Conservation (phyloP, 2,888 invertebrate genomes). For the Tiliacea citrago region DNA sequence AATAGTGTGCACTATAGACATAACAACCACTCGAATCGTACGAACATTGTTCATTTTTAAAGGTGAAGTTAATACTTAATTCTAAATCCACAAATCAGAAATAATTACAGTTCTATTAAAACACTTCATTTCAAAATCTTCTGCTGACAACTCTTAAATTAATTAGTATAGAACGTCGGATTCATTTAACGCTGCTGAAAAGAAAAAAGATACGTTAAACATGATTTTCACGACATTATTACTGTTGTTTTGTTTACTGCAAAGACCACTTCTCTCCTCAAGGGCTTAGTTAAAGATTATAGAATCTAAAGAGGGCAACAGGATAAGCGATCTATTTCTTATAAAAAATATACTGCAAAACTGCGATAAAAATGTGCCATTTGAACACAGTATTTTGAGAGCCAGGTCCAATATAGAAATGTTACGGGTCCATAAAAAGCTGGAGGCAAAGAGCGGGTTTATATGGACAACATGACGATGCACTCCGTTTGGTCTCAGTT, state of each 20-base stretch:
- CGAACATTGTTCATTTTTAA: not conserved
- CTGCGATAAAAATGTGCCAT: not conserved
- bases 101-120: slow-evolving; percentile 18
- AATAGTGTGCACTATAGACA: not conserved
- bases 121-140: not conserved
- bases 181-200: slow-evolving; percentile 81
- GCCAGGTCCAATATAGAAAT: not conserved
- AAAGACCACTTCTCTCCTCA: not conserved
- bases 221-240: not conserved
- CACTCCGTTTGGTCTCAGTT: not conserved
- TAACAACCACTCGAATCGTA: not conserved
- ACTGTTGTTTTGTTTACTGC: not conserved
- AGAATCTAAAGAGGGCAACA: not conserved
- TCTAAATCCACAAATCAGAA: slow-evolving; percentile 22
- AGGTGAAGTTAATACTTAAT: not conserved
- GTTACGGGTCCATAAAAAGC: not conserved
- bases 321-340: not conserved
- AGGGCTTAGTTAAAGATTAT: not conserved
- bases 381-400: not conserved
- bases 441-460: not conserved
- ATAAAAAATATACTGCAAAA: not conserved
- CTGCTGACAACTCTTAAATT: slow-evolving; percentile 39
- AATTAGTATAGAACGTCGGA: slow-evolving; percentile 82
- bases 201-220: slow-evolving; percentile 55
- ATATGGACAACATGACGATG: not conserved